These are phyloP conservation scores for Teleopsis dalmanni DNA, from an alignment of 1,140 invertebrate genomes.

Conservation along the genomic window DNA sequence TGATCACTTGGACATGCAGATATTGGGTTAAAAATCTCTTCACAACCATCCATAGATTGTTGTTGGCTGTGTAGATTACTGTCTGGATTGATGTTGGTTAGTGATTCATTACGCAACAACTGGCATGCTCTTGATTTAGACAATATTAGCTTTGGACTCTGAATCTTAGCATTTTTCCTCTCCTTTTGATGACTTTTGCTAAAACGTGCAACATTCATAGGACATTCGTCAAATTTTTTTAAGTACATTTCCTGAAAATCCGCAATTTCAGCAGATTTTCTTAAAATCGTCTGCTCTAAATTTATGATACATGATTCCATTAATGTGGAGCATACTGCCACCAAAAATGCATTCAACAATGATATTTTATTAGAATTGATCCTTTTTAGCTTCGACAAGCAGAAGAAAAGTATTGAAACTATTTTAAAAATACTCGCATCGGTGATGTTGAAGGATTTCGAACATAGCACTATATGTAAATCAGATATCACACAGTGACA, in stretches of 20 bases:
- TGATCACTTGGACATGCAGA: slow-evolving; percentile 44
- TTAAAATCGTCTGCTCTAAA: slow-evolving; percentile 36
- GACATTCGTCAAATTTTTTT: slow-evolving; percentile 34
- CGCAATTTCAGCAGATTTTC: slow-evolving; percentile 32
- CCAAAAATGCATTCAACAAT: slow-evolving; percentile 69
- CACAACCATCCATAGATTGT: slow-evolving; percentile 13
- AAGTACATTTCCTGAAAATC: slow-evolving; percentile 33
- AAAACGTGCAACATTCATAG: slow-evolving; percentile 29
- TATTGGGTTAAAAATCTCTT: slow-evolving; percentile 28
- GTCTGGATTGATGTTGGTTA: slow-evolving; percentile 25
- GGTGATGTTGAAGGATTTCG: slow-evolving; percentile 42
- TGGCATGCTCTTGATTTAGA: slow-evolving; percentile 33
- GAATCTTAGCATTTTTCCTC: slow-evolving; percentile 23
- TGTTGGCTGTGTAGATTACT: slow-evolving; percentile 23
- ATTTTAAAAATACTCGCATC: slow-evolving; percentile 69
- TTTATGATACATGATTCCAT: slow-evolving; percentile 42
- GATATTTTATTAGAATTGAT: slow-evolving; percentile 65
- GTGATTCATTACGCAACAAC: slow-evolving; percentile 25
- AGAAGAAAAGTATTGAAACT: slow-evolving; percentile 72
- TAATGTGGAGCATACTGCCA: slow-evolving; percentile 76
- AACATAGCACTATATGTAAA: slow-evolving; percentile 60
- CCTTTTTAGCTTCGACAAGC: slow-evolving; percentile 66
- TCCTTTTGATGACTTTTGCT: slow-evolving; percentile 35
- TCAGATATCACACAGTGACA: slow-evolving; percentile 64
- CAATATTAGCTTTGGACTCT: slow-evolving; percentile 31